Evolutionary conservation across 2,888 invertebrate genomes (phyloP).

Genomic region (Abrostola triplasia): DNA sequence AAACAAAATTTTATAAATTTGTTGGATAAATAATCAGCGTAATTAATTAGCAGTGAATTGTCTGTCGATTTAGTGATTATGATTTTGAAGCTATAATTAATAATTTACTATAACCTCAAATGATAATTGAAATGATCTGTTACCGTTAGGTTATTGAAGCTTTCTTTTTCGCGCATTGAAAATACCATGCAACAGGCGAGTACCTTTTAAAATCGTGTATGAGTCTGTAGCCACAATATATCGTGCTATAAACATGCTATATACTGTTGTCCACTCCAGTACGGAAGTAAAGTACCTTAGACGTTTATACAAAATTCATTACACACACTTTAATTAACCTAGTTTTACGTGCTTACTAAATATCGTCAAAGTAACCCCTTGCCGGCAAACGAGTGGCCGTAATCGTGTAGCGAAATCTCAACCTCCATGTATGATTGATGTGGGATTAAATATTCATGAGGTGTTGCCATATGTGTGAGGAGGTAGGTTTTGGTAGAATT

Average conservation of each 20-base stretch:
- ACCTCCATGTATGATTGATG: constrained; percentile 82
- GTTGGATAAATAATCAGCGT: no score
- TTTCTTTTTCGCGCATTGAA: no score
- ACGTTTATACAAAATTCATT: constrained; percentile 59
- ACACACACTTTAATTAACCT: constrained; percentile 70
- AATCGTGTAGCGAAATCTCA: constrained; percentile 67
- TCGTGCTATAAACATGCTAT: neutral
- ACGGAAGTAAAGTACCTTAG: constrained; percentile 27
- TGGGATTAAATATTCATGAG: constrained; percentile 84
- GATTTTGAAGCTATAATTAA: neutral
- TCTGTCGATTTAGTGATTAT: constrained; percentile 5
- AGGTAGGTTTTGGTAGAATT: constrained; percentile 47
- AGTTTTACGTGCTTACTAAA: constrained; percentile 62
- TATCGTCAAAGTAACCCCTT: constrained; percentile 66
- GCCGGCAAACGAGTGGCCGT: constrained; percentile 66
- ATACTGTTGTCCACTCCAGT: constrained; percentile 15
- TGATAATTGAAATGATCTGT: no score
- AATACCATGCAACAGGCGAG: neutral
- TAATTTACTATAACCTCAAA: no score
- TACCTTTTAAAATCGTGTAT: neutral
- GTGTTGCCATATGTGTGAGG: constrained; percentile 73
- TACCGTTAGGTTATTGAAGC: no score
- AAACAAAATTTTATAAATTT: no score
- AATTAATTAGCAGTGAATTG: no score
- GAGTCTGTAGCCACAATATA: no score